Percentiles rank a stretch among this genome's conserved stretches.
These are phyloP conservation scores for Mnemiopsis leidyi DNA, from an alignment of 37 sponge, comb jelly and placozoan species.

Conservation along the genomic window DNA sequence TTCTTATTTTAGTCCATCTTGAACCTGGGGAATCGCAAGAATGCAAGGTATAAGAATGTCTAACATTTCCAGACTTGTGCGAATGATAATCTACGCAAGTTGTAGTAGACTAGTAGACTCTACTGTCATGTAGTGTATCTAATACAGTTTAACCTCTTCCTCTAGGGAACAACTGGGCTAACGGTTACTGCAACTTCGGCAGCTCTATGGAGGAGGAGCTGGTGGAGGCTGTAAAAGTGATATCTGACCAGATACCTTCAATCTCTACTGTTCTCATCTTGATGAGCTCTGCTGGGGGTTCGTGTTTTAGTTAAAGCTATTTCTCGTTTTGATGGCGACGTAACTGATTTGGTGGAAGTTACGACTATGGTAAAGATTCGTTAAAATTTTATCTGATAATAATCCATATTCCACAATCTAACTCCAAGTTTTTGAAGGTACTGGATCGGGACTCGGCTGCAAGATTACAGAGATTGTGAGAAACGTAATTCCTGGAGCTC, in stretches of 20 bases:
- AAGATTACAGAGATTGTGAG: conserved; percentile 37
- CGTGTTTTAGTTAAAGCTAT: not conserved
- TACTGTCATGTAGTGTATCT: too few relatives aligned
- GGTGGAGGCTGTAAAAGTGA: not conserved
- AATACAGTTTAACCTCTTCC: too few relatives aligned
- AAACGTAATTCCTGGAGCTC: not conserved
- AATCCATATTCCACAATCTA: too few relatives aligned
- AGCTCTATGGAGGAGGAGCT: conserved; percentile 26
- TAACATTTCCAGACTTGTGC: too few relatives aligned
- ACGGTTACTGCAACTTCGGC: conserved; percentile 34
- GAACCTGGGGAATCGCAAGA: too few relatives aligned
- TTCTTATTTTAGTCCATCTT: too few relatives aligned
- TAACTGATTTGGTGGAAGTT: not conserved
- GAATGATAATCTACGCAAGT: too few relatives aligned
- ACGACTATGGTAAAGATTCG: too few relatives aligned
- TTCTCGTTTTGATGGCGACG: not conserved
- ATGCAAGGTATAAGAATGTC: too few relatives aligned
- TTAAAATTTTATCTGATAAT: too few relatives aligned
- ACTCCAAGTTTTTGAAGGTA: not conserved
- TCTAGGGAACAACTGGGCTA: conserved; percentile 56
- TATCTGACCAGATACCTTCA: not conserved
- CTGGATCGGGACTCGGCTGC: conserved; percentile 56
- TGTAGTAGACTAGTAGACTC: too few relatives aligned
- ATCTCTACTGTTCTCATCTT: not conserved
- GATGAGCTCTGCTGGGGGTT: conserved; percentile 62